Percentiles rank a stretch among this genome's conserved stretches.
Evolutionary conservation across 2,113 vertebrate species (phyloP).

Genomic region (Notothenia rossii): DNA sequence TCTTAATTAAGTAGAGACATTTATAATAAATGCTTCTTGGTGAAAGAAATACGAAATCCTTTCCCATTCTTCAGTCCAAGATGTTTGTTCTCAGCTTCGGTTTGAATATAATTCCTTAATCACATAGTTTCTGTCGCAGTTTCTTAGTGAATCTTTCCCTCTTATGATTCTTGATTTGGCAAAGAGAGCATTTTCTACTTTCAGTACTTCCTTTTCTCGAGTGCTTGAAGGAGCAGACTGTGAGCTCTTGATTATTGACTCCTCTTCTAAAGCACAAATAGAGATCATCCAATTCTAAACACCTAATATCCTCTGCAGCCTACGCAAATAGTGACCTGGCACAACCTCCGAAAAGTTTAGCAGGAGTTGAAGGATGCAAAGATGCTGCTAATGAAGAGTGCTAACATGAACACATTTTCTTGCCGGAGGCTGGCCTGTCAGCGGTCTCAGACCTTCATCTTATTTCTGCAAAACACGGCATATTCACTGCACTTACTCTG

Average conservation of each 20-base stretch:
- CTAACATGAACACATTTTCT: conserved; percentile 57
- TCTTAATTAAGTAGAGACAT: conserved; percentile 74
- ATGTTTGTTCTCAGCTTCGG: conserved; percentile 57
- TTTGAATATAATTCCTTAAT: conserved; percentile 50
- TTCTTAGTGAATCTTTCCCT: conserved; percentile 48
- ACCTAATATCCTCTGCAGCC: conserved; percentile 48
- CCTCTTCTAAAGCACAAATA: conserved; percentile 54
- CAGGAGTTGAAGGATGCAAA: conserved; percentile 37
- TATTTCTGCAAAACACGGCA: conserved; percentile 57
- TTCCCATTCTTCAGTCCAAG: conserved; percentile 45
- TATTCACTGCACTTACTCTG: conserved; percentile 39
- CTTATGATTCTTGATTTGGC: conserved; percentile 44
- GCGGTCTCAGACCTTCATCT: conserved; percentile 56
- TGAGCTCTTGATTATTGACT: conserved; percentile 67
- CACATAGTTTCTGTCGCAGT: conserved; percentile 38
- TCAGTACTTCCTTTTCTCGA: conserved; percentile 7
- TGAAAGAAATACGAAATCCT: conserved; percentile 57
- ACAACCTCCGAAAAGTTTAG: conserved; percentile 37
- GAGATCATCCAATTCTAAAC: conserved; percentile 53
- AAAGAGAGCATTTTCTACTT: not conserved
- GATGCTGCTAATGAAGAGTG: conserved; percentile 66
- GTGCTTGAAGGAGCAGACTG: conserved; percentile 33
- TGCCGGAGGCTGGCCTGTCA: conserved; percentile 65
- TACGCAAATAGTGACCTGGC: conserved; percentile 55
- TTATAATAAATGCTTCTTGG: conserved; percentile 71